phyloP scores from a whole-genome alignment of 1,140 invertebrate species.

The Streblospio benedicti region DNA sequence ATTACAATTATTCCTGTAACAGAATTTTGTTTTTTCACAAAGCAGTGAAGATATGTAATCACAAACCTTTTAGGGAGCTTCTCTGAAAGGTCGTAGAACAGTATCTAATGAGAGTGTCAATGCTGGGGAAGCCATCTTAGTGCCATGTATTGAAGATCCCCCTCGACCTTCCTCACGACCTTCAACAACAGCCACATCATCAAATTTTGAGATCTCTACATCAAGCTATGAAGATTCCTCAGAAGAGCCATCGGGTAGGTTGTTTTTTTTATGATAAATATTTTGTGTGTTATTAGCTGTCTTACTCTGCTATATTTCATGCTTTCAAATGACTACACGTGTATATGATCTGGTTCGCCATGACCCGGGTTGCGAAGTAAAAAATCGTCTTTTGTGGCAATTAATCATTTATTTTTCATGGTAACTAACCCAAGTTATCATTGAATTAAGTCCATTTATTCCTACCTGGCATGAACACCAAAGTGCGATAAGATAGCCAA shows the following conservation, averaged over 20 bases:
- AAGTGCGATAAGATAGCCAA: no score
- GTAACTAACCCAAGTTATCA: no score
- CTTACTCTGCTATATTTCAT: neutral
- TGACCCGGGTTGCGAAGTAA: no score
- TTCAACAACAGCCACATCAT: slow-evolving; percentile 41
- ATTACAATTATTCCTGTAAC: no score
- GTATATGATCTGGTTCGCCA: no score
- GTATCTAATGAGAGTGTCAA: slow-evolving; percentile 24
- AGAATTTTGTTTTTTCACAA: no score
- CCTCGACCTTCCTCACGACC: slow-evolving; percentile 28
- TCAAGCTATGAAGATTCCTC: slow-evolving; percentile 37
- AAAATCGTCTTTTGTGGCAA: no score
- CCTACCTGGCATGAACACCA: no score
- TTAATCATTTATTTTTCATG: no score
- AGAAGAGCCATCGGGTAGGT: slow-evolving; percentile 28
- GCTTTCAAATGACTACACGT: neutral
- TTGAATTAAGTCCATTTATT: no score
- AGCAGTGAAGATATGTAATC: no score
- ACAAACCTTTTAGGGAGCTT: slow-evolving; percentile 37
- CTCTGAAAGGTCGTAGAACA: slow-evolving; percentile 33
- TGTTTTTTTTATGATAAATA: neutral
- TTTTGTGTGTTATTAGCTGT: neutral
- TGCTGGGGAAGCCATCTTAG: slow-evolving; percentile 38
- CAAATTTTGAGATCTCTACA: slow-evolving; percentile 39
- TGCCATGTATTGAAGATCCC: slow-evolving; percentile 32